These are phyloP conservation scores for Apis dorsata DNA, from an alignment of 1,140 invertebrate species.

Conservation along the genomic window DNA sequence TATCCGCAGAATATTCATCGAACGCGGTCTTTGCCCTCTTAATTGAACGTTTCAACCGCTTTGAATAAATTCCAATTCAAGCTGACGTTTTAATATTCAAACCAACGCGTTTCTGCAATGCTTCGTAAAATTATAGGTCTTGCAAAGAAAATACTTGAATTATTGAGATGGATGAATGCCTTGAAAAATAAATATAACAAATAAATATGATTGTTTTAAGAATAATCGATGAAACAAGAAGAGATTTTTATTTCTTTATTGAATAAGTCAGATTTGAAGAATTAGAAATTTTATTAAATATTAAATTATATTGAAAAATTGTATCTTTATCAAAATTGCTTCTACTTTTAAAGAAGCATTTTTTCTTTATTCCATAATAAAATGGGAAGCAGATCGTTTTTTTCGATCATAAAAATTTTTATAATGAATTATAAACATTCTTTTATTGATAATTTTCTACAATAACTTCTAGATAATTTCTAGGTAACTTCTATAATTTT, in stretches of 20 bases:
- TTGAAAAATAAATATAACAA: neutral
- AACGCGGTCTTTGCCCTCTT: neutral
- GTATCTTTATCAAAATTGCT: no score
- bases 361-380: no score
- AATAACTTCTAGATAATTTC: no score
- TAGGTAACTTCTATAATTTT: no score
- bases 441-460: no score
- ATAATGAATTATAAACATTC: no score
- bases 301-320: no score
- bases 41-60: neutral
- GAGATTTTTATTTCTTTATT: neutral
- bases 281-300: neutral
- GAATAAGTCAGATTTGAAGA: neutral
- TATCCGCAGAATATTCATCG: neutral
- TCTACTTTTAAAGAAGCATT: no score
- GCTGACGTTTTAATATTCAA: neutral
- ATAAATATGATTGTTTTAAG: neutral
- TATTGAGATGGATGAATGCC: neutral
- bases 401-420: no score
- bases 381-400: no score
- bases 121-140: neutral
- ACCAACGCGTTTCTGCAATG: neutral
- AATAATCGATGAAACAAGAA: neutral
- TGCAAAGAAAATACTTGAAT: neutral
- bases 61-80: neutral